These are phyloP conservation scores for Microchirus variegatus DNA, from an alignment of 2,797 vertebrate genomes.

Conservation along the genomic window DNA sequence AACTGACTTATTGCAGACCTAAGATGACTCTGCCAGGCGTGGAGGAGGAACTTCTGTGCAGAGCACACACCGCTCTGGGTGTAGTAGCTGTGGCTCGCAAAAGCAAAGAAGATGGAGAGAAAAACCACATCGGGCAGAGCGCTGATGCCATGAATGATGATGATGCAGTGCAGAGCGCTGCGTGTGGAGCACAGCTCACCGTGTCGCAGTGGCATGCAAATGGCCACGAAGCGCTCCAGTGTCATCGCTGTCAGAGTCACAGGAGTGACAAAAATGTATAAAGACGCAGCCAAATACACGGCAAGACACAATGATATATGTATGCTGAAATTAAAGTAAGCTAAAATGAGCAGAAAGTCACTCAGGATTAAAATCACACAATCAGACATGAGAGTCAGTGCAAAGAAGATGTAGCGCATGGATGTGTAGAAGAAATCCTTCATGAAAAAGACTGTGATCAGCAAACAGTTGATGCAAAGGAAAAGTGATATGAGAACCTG, in stretches of 20 bases:
- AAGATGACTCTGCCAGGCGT: constrained; percentile 47
- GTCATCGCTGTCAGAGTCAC: constrained; percentile 68
- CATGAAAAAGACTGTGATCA: constrained; percentile 60
- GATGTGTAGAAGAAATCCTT: constrained; percentile 59
- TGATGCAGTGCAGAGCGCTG: constrained; percentile 13
- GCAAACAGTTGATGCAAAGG: constrained; percentile 62
- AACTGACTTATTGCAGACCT: constrained; percentile 36
- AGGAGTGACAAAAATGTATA: no score
- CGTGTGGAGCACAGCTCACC: constrained; percentile 50
- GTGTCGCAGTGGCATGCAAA: constrained; percentile 44
- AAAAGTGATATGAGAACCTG: constrained; percentile 59
- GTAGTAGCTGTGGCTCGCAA: neutral
- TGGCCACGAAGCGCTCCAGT: constrained; percentile 67
- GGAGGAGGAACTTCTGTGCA: constrained; percentile 18
- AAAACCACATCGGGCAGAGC: constrained; percentile 28
- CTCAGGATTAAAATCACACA: constrained; percentile 46
- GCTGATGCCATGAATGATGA: constrained; percentile 58
- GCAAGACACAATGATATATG: no score
- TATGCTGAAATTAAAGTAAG: no score
- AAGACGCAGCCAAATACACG: no score
- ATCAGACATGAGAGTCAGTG: constrained; percentile 59
- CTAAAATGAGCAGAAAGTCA: constrained; percentile 13
- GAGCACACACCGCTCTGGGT: neutral
- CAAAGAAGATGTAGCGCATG: constrained; percentile 73
- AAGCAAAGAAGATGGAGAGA: constrained; percentile 34